Percentiles rank a stretch among this genome's conserved stretches.
phyloP scores from a whole-genome alignment of 2,797 vertebrate genomes.

The Lacerta bilineata region DNA sequence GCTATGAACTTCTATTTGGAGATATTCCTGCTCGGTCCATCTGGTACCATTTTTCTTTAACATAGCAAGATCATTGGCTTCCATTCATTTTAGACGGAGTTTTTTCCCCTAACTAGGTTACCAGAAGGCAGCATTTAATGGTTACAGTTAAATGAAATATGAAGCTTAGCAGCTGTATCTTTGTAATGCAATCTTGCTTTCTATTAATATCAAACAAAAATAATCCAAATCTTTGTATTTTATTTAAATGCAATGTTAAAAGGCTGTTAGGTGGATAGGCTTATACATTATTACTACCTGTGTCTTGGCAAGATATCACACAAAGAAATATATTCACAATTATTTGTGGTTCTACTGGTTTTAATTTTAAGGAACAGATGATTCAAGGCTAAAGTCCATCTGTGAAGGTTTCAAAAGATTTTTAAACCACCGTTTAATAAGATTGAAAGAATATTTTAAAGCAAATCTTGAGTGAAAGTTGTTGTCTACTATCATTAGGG shows the following conservation, averaged over 20 bases:
- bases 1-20: slow-evolving; percentile 39
- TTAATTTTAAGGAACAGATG: slow-evolving; percentile 18
- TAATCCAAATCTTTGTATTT: slow-evolving; percentile 54
- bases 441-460: slow-evolving; percentile 38
- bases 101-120: slow-evolving; percentile 61
- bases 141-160: slow-evolving; percentile 61
- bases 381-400: slow-evolving; percentile 63
- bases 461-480: slow-evolving; percentile 4
- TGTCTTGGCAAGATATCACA: slow-evolving; percentile 51
- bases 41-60: slow-evolving; percentile 62
- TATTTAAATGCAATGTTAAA: slow-evolving; percentile 53
- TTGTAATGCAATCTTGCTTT: slow-evolving; percentile 60
- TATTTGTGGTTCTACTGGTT: slow-evolving; percentile 38
- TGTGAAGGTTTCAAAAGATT: slow-evolving; percentile 59
- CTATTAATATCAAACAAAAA: slow-evolving; percentile 60
- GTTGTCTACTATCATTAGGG: neutral
- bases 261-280: slow-evolving; percentile 51
- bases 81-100: slow-evolving; percentile 60
- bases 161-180: slow-evolving; percentile 60
- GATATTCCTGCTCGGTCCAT: slow-evolving; percentile 42
- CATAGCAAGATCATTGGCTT: slow-evolving; percentile 59
- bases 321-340: slow-evolving; percentile 47
- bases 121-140: slow-evolving; percentile 57
- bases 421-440: neutral
- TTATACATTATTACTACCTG: slow-evolving; percentile 63